A percentile compares a stretch with the other conserved stretches of the same genome.
phyloP scores from a whole-genome alignment of 2,113 vertebrate genomes.

The Ivindomyrus marchei region DNA sequence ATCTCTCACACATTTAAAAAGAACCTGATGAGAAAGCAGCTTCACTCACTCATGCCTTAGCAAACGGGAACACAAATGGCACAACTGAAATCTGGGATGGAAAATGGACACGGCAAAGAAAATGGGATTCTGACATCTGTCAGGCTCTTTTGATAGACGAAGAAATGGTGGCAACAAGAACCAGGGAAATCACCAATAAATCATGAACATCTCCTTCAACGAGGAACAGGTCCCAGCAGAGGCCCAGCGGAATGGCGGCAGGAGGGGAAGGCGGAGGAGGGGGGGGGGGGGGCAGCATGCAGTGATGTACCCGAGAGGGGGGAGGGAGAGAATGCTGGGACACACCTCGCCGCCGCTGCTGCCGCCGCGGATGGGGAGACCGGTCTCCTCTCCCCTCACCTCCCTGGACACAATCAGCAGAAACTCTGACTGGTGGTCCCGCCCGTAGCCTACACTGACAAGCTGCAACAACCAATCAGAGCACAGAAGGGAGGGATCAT shows the following conservation, averaged over 20 bases:
- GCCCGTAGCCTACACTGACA: conserved; percentile 89
- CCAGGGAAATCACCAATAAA: neutral
- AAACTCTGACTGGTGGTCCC: conserved; percentile 88
- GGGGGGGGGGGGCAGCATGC: conserved; percentile 65
- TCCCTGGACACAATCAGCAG: conserved; percentile 93
- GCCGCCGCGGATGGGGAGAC: conserved; percentile 78
- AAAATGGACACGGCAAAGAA: neutral
- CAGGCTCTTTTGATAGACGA: neutral
- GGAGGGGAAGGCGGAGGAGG: conserved; percentile 41
- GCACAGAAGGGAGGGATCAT: conserved; percentile 49
- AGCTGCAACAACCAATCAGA: conserved; percentile 87
- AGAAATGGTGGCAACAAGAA: neutral
- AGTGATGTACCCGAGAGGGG: conserved; percentile 56
- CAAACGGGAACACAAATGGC: neutral
- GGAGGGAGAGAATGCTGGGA: conserved; percentile 62
- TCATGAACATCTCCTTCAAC: neutral
- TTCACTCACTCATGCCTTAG: neutral
- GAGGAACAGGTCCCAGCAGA: neutral
- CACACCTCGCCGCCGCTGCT: conserved; percentile 86
- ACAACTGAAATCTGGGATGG: neutral
- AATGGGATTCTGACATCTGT: neutral
- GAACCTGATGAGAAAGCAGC: neutral
- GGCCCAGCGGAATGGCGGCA: neutral
- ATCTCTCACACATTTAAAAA: neutral
- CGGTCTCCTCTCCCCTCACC: conserved; percentile 83